Evolutionary conservation across 2,113 vertebrate genomes (phyloP), one percentile per base, ranked within the genome.

Genomic region (Natator depressus): DNA sequence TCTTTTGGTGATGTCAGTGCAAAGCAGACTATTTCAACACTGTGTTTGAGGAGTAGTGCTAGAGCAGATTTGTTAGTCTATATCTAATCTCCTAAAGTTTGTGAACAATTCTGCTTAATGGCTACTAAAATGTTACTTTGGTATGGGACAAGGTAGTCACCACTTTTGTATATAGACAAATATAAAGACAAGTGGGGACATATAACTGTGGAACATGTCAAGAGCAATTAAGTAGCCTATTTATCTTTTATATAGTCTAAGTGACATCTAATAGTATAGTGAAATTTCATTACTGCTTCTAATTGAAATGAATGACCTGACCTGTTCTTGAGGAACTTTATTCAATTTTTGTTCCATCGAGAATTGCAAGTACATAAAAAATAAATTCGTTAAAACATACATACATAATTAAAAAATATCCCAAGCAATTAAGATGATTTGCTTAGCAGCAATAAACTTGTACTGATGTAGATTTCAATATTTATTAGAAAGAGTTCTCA

Each of bases 261-360:
- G 90, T 98, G 96, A 97, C 97, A 98, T 96, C 98, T 98, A 97
- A 97, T 97, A 98, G 95, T 97, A 98, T 97, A 96, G 95, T 97
- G 93, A 96, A 95, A 97, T 98, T 98, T 97, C 95, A 96, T 98
- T 98, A 98, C 95, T 65, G 90, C 95, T 97, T 96, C 94, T 98
- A 98, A 98, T 97, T 94, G 93, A 98, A 98, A 98, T 96, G 97
- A 98, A 98, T 98, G 93, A 84, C 93, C 94, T 94, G 87, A 92
- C 49, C 89, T 86, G 53, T 93, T 97, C 88, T 90, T 96, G 85
- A 97, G 94, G 88, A 95, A 86, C 95, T 94, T 96, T 95, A 93
- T 91, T 92, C 94, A 90, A 46, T 95, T 96, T 96, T 94, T 92
- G 31, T 55, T 93, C 90, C 93, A 42, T 81, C 90, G 88, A 95